phyloP scores from a whole-genome alignment of 1,140 invertebrate species.

The Caligus rogercresseyi region DNA sequence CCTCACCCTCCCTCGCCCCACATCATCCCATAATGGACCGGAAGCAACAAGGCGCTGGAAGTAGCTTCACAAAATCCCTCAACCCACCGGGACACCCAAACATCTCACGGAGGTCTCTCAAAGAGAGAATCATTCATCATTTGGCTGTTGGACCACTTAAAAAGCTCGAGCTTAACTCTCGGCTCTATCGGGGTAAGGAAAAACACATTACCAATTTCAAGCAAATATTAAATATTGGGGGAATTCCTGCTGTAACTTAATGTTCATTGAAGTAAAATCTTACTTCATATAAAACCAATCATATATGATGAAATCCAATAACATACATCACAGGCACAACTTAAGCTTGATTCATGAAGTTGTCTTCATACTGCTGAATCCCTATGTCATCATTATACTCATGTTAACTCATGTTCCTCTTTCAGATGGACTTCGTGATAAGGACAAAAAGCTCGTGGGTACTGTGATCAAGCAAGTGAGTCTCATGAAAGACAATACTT shows the following conservation, averaged over 20 bases:
- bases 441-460: constrained; percentile 51
- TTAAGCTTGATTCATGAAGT: background rate
- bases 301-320: background rate
- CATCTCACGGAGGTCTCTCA: constrained; percentile 30
- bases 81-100: background rate
- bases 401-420: constrained; percentile 24
- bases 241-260: constrained; percentile 1
- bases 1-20: background rate
- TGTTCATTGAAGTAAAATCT: background rate
- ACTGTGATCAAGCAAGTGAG: constrained; percentile 58
- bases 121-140: constrained; percentile 77
- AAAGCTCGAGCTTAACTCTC: constrained; percentile 65
- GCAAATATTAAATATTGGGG: background rate
- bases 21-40: constrained; percentile 13
- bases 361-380: background rate
- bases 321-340: background rate
- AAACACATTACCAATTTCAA: constrained; percentile 16
- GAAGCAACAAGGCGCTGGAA: background rate
- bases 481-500: constrained; percentile 62
- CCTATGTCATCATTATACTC: constrained; percentile 13
- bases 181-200: constrained; percentile 52
- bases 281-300: background rate
- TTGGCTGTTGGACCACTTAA: constrained; percentile 77
- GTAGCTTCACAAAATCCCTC: background rate
- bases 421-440: constrained; percentile 70